Base-by-base conservation (phyloP, 1,140 invertebrate species). In the Lordiphosa mommai region DNA sequence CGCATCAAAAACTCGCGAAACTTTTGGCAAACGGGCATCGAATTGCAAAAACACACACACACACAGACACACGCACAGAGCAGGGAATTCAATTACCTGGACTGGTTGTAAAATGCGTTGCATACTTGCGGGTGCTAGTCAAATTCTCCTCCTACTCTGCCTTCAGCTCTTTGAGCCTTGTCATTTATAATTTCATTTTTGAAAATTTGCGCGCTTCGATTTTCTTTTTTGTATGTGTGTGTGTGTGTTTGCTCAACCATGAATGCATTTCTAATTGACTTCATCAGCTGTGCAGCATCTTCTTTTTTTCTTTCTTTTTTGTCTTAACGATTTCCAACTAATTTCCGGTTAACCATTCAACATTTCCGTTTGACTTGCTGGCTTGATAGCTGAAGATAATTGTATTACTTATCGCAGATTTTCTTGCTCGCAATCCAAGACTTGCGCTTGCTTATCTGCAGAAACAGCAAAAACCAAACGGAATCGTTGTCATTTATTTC, bases 211-310 rank as follows among this genome's bases (percentile, higher is more conserved):
- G 44, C 51, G 61, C 30, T 48, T 27, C 41, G 40, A 55, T 55
- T 55, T 55, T 43, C 7, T 33, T 34, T 1, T 33, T 20, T 47
- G 27, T 34, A 14, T 43, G 8, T 20, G 6, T 12, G n/a, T 20
- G 9, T 47, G 16, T 48, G 30, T 33, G 32, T 36, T 36, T 30
- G 61, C 48, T 49, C 23, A 67, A 50, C 52, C 46, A 46, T 50
- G 44, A 50, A 38, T 67, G 44, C 63, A 67, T 67, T 58, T 67
- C 63, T 67, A 67, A 67, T 67, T 67, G 63, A 67, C 52, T 67
- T 67, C 33, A 64, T 57, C 43, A 40, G 29, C 6, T 27, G 23
- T 7, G n/a, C 17, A 12, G 17, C 16, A 10, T 3, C 33, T 34
- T 12, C 40, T 12, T 10, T 41, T 2, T 10, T 5, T 5, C 5